Conservation (phyloP, 2,113 vertebrate genomes). For the Caloenas nicobarica region DNA sequence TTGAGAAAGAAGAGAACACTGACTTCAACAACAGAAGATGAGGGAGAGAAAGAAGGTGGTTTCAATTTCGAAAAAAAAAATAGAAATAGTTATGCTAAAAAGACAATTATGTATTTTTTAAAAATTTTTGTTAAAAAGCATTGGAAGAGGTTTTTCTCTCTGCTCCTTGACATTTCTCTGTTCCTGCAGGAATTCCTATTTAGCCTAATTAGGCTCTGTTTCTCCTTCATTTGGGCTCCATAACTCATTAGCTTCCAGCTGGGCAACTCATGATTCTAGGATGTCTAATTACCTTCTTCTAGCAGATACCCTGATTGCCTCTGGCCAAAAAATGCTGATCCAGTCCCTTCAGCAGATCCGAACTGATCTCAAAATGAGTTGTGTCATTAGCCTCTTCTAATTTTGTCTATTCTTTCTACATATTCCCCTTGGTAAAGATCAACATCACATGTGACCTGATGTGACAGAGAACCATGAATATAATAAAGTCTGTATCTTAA, state of each 20-base stretch:
- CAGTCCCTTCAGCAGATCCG: constrained; percentile 40
- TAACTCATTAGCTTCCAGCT: constrained; percentile 71
- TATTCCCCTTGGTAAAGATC: constrained; percentile 2
- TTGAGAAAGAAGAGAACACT: not conserved
- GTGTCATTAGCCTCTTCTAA: constrained; percentile 21
- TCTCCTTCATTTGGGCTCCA: constrained; percentile 54
- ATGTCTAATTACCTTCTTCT: constrained; percentile 67
- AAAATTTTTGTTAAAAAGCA: not conserved
- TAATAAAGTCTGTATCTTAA: not conserved
- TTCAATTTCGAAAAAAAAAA: constrained; percentile 2
- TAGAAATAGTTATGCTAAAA: not conserved
- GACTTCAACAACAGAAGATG: not conserved
- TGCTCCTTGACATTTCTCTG: constrained; percentile 51
- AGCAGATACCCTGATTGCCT: constrained; percentile 41
- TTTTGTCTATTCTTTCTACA: constrained; percentile 8
- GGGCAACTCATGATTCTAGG: constrained; percentile 43
- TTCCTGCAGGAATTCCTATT: constrained; percentile 64
- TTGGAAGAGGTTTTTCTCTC: constrained; percentile 9
- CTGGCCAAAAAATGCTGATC: constrained; percentile 56
- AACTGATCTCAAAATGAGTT: constrained; percentile 49
- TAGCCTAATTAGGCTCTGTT: constrained; percentile 63
- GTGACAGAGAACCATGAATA: not conserved
- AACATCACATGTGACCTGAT: not conserved
- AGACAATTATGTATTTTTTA: not conserved
- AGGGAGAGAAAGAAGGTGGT: not conserved